Percentiles rank a stretch among this genome's conserved stretches.
phyloP scores from a whole-genome alignment of 2,888 invertebrate species.

The Scaeva pyrastri region DNA sequence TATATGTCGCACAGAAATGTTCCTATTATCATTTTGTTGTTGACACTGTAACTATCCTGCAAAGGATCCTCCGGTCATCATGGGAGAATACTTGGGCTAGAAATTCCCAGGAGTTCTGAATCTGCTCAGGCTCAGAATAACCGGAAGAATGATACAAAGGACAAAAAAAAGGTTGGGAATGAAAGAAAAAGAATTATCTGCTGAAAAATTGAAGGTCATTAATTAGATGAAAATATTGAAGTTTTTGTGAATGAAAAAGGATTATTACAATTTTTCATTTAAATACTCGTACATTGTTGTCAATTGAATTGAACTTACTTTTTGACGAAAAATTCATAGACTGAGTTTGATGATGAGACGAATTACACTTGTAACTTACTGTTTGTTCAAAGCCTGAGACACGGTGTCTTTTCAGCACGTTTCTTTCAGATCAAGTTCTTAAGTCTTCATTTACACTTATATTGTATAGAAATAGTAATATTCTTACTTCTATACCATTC shows the following conservation, averaged over 20 bases:
- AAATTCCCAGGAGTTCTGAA: conserved; percentile 50
- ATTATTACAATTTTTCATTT: neutral
- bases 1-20: conserved; percentile 51
- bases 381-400: too few species aligned
- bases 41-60: conserved; percentile 5
- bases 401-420: too few species aligned
- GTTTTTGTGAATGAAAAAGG: neutral
- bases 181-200: neutral
- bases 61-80: conserved; percentile 46
- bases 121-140: neutral
- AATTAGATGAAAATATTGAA: conserved; percentile 12
- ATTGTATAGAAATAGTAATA: too few species aligned
- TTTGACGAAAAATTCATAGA: too few species aligned
- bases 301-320: too few species aligned
- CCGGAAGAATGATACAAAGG: conserved; percentile 47
- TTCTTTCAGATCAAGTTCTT: too few species aligned
- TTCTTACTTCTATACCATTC: too few species aligned
- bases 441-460: too few species aligned
- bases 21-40: conserved; percentile 42
- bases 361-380: too few species aligned
- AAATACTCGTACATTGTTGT: too few species aligned
- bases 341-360: too few species aligned
- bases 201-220: conserved; percentile 38
- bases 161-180: conserved; percentile 6
- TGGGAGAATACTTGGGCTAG: conserved; percentile 53